Percentiles rank a stretch among this genome's conserved stretches.
phyloP scores from a whole-genome alignment of 2,113 vertebrate species.

The Ivindomyrus marchei region DNA sequence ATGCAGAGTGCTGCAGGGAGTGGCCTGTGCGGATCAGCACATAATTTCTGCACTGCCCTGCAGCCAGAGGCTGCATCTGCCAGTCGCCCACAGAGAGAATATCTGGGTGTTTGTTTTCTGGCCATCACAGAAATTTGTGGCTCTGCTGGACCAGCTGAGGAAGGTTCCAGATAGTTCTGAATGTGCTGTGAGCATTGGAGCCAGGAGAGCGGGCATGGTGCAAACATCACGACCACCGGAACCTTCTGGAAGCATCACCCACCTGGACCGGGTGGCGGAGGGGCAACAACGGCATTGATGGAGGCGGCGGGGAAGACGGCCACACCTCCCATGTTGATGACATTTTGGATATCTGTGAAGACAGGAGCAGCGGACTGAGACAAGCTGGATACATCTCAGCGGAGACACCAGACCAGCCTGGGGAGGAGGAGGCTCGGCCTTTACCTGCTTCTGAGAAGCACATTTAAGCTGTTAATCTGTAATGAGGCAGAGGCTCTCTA shows the following conservation, averaged over 20 bases:
- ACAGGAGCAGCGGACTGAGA: background rate
- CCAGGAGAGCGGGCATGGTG: background rate
- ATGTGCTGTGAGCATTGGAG: background rate
- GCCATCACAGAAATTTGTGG: background rate
- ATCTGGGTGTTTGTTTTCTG: background rate
- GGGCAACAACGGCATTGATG: conserved; percentile 1
- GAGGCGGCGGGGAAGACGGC: background rate
- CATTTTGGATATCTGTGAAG: background rate
- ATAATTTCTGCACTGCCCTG: background rate
- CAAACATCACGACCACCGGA: background rate
- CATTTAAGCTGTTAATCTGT: background rate
- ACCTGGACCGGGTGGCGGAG: conserved; percentile 43
- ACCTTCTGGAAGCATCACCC: background rate
- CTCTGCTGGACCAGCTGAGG: background rate
- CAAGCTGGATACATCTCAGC: background rate
- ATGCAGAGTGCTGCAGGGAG: background rate
- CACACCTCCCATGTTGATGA: background rate
- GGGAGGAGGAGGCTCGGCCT: background rate
- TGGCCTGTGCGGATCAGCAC: background rate
- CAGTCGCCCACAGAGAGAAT: background rate
- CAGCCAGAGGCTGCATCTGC: background rate
- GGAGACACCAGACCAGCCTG: background rate
- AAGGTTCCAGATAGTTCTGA: background rate
- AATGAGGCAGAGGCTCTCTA: background rate
- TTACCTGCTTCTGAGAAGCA: background rate